These are phyloP conservation scores for Alexandromys oeconomus DNA, from an alignment of 2,797 vertebrate species.

Conservation along the genomic window DNA sequence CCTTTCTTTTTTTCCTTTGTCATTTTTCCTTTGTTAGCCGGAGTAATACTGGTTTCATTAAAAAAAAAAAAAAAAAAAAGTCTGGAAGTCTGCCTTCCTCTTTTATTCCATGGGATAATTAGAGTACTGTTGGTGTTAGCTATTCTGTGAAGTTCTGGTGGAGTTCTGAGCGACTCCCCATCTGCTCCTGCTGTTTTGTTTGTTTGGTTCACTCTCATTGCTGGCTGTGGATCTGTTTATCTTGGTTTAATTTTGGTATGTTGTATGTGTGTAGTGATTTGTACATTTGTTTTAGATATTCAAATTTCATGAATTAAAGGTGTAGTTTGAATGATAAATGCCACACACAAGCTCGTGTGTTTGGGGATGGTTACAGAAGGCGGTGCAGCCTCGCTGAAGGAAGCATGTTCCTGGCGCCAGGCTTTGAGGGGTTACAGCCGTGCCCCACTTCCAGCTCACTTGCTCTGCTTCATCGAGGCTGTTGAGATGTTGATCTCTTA, in stretches of 20 bases:
- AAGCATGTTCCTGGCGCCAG: not conserved
- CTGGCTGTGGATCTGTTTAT: not conserved
- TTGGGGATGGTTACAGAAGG: not conserved
- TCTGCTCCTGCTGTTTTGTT: not conserved
- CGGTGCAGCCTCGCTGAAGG: not conserved
- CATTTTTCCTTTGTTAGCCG: not conserved
- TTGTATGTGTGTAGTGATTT: not conserved
- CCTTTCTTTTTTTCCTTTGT: not conserved
- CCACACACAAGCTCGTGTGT: not conserved
- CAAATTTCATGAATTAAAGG: not conserved
- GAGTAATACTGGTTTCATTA: not conserved
- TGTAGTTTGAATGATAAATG: not conserved
- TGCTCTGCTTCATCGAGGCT: not conserved
- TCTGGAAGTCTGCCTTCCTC: not conserved
- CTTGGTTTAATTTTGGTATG: not conserved
- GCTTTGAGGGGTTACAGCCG: not conserved
- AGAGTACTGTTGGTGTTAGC: not conserved
- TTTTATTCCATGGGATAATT: not conserved
- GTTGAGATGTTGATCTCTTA: not conserved
- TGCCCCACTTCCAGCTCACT: not conserved
- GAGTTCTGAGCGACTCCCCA: not conserved
- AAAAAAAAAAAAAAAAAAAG: not conserved
- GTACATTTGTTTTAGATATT: not conserved
- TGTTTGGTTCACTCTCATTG: not conserved
- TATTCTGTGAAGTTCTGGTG: not conserved